These are phyloP conservation scores for Alectoris magna DNA, from an alignment of 2,797 vertebrate genomes.

Conservation along the genomic window DNA sequence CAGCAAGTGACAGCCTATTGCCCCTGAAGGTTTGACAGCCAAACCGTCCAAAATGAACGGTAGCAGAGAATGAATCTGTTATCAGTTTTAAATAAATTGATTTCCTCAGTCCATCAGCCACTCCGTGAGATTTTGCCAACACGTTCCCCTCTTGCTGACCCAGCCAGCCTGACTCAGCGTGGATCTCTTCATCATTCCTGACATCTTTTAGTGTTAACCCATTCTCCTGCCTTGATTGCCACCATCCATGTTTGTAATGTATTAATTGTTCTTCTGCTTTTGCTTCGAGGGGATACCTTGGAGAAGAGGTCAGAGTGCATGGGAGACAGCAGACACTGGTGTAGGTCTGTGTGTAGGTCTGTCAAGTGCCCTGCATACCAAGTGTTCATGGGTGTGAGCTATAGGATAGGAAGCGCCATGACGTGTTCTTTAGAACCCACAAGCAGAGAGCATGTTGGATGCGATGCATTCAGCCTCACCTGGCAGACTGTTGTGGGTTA, in stretches of 20 bases:
- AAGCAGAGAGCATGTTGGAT: background rate
- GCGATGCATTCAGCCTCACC: background rate
- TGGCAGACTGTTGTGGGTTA: background rate
- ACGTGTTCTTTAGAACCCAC: background rate
- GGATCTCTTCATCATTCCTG: background rate
- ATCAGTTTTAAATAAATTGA: constrained; percentile 28
- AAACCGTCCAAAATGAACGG: background rate
- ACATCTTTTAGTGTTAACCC: background rate
- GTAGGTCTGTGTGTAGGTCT: background rate
- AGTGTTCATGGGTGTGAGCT: accelerated
- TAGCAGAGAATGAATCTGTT: background rate
- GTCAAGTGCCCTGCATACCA: background rate
- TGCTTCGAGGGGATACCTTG: background rate
- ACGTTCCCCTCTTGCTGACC: background rate
- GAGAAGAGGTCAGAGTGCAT: background rate
- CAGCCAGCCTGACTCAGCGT: background rate
- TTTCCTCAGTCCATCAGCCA: background rate
- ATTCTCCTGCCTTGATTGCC: background rate
- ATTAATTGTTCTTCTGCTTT: background rate
- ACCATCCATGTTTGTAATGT: background rate
- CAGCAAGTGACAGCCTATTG: background rate
- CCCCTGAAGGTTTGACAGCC: background rate
- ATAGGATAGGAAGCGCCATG: background rate
- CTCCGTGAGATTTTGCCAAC: background rate
- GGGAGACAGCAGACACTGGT: background rate